Evolutionary conservation across 1,140 invertebrate genomes (phyloP).

Genomic region (Penaeus vannamei): DNA sequence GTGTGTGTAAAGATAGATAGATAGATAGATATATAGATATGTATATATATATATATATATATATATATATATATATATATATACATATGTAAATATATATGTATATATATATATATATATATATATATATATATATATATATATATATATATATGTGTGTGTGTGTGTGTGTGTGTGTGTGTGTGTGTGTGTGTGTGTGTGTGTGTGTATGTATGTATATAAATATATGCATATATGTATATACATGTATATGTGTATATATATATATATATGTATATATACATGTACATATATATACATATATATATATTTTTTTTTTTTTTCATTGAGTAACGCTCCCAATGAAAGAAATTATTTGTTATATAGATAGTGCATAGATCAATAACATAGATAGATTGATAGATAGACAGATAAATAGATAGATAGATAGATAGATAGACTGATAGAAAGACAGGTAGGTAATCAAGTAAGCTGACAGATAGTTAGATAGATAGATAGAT

Average conservation of each 20-base stretch:
- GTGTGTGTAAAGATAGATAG: background rate
- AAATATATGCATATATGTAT: conserved; percentile 12
- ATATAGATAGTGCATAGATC: too few relatives aligned
- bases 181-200: background rate
- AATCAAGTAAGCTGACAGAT: too few relatives aligned
- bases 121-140: background rate
- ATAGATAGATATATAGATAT: background rate
- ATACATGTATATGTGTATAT: conserved; percentile 15
- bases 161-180: background rate
- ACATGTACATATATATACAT: too few relatives aligned
- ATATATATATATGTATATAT: conserved; percentile 16
- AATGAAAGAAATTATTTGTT: too few relatives aligned
- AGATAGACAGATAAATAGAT: too few relatives aligned
- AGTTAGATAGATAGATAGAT: too few relatives aligned
- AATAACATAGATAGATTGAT: too few relatives aligned
- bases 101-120: background rate
- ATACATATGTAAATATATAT: background rate
- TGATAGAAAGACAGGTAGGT: too few relatives aligned
- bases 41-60: conserved; percentile 24
- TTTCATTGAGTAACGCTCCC: too few relatives aligned
- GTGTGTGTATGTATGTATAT: background rate
- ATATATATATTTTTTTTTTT: too few relatives aligned
- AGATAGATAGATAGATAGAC: too few relatives aligned
- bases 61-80: background rate
- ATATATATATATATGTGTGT: background rate